Evolutionary conservation across 2,797 vertebrate species (phyloP), one percentile per base, ranked within the genome.

Genomic region (Bradypus variegatus): DNA sequence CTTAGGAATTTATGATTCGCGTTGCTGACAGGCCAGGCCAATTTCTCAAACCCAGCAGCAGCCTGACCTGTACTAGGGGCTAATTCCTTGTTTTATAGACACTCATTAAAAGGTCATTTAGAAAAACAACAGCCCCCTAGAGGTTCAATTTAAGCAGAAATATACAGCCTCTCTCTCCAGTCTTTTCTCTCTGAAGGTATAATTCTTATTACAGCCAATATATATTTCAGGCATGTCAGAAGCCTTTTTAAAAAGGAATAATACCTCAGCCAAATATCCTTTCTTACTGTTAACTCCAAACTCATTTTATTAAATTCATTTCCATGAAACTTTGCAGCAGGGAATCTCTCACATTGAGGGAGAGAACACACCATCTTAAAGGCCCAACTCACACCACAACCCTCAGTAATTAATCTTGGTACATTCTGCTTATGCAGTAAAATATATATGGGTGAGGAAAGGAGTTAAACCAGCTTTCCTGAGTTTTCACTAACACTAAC

Each of bases 301-400:
- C 41, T 48, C 89, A 78, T 78, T 70, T 64, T 73, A 2, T 78
- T 81, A 89, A 84, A 94, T n/a, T 82, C 64, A 92, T 92, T 89
- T 94, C 65, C 75, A 90, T 70, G 83, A 92, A 93, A 85, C 89
- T 36, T 58, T 14, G 31, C 70, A 72, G 82, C 76, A 75, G 75
- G 73, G 85, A 38, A 10, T n/a, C 75, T 55, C 77, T 88, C 69
- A 16, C 21, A 78, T 29, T 2, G 50, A 89, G 76, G 48, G 50
- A 72, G 82, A 69, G 64, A 72, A 84, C 13, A n/a, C 78, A 69
- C 19, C 13, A 25, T 77, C 78, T 55, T 50, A 27, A 65, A 73
- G 86, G 92, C 85, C 79, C 84, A 70, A 50, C 27, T n/a, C 75
- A 48, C 18, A 33, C 33, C 33, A 6, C 25, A 29, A 7, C 53